phyloP scores from a whole-genome alignment of 35 echinoderm and acorn worm genomes.

The Amphiura filiformis region DNA sequence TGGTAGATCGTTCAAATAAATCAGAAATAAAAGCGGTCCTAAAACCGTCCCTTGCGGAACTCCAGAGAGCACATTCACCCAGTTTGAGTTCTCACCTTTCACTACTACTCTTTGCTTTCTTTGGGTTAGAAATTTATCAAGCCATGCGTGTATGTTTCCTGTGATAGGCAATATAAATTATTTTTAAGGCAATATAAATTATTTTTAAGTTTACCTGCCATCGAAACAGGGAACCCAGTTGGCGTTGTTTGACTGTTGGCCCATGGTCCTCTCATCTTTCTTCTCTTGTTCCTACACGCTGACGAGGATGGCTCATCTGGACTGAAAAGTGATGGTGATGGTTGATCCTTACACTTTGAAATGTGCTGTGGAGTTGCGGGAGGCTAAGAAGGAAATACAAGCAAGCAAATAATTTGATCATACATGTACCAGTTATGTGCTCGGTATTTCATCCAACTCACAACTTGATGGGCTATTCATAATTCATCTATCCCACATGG shows the following conservation, averaged over 20 bases:
- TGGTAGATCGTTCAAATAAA: no score
- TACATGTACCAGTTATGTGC: no score
- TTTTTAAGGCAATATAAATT: neutral
- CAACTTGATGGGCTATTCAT: no score
- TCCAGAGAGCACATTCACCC: no score
- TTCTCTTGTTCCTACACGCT: neutral
- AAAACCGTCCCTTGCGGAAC: no score
- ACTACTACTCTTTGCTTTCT: neutral
- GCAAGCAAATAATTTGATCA: no score
- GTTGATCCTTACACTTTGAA: neutral
- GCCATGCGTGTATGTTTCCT: neutral
- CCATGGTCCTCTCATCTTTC: neutral
- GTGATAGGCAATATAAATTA: neutral
- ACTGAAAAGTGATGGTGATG: neutral
- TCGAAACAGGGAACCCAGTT: neutral
- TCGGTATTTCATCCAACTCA: no score
- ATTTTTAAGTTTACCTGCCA: neutral
- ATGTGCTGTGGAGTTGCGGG: neutral
- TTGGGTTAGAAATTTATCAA: neutral
- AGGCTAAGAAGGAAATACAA: neutral
- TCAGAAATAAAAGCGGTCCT: no score
- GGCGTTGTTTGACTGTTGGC: neutral
- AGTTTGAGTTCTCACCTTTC: neutral
- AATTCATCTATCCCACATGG: no score
- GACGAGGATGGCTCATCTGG: neutral